These are phyloP conservation scores for Acanthopagrus latus DNA, from an alignment of 2,797 vertebrate genomes.

Conservation along the genomic window DNA sequence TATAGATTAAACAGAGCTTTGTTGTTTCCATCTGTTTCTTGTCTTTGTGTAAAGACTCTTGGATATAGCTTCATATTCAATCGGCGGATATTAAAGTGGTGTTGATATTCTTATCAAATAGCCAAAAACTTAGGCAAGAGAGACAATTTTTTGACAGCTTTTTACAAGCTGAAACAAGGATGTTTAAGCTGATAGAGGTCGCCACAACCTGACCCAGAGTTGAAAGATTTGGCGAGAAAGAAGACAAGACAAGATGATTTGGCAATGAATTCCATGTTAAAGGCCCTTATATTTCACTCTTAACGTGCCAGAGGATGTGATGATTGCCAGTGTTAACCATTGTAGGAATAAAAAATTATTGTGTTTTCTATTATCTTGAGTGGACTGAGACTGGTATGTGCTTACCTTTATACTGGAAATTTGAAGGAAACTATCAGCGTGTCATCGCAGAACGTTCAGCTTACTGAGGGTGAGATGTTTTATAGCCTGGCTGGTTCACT, in stretches of 20 bases:
- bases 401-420: slow-evolving; percentile 7
- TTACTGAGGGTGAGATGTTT: slow-evolving; percentile 48
- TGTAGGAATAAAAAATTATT: slow-evolving; percentile 3
- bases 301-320: not conserved
- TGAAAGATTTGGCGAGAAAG: not conserved
- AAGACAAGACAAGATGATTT: not conserved
- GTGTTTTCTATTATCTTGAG: slow-evolving; percentile 21
- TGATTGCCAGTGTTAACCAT: not conserved
- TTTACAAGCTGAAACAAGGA: not conserved
- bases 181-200: not conserved
- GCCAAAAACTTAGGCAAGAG: not conserved
- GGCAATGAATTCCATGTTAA: not conserved
- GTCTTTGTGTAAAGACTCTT: not conserved
- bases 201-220: not conserved
- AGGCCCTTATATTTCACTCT: not conserved
- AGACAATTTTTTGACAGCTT: not conserved
- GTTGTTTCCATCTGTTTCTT: not conserved
- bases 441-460: slow-evolving; percentile 47
- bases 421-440: slow-evolving; percentile 13
- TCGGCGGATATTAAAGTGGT: not conserved
- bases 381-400: not conserved
- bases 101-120: not conserved
- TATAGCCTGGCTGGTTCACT: slow-evolving; percentile 24
- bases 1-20: no score
- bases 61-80: slow-evolving; percentile 1